phyloP scores from a whole-genome alignment of 1,140 invertebrate genomes.

The Meloidogyne floridensis region DNA sequence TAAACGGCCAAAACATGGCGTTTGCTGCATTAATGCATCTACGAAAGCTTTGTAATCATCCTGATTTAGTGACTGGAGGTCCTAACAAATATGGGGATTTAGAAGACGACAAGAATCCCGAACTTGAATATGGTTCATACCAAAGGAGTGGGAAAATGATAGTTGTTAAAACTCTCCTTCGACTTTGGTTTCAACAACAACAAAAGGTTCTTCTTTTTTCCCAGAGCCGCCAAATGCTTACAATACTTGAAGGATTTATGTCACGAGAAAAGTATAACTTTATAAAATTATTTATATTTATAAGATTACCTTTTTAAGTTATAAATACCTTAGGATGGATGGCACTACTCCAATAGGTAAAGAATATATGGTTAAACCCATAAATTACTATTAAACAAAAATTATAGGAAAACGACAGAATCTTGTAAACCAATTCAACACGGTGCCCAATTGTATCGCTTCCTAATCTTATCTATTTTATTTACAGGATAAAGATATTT shows the following conservation, averaged over 20 bases:
- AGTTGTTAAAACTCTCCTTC: constrained; percentile 85
- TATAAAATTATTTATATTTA: not conserved
- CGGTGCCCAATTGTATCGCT: constrained; percentile 67
- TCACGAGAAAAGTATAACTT: constrained; percentile 73
- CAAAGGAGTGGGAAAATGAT: constrained; percentile 89
- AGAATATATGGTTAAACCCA: not conserved
- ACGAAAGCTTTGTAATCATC: constrained; percentile 95
- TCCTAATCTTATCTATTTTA: not conserved
- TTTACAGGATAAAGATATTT: constrained; percentile 71
- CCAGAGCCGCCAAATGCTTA: constrained; percentile 86
- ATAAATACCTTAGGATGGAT: constrained; percentile 83
- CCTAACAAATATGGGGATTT: constrained; percentile 66
- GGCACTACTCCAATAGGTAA: constrained; percentile 79
- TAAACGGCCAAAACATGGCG: constrained; percentile 73
- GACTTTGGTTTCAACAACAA: constrained; percentile 84
- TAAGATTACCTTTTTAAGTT: constrained; percentile 29
- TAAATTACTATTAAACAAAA: no score
- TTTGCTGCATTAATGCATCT: constrained; percentile 84
- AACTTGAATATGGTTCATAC: constrained; percentile 78
- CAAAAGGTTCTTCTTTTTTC: constrained; percentile 88
- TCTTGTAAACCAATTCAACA: constrained; percentile 83
- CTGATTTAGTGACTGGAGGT: constrained; percentile 79
- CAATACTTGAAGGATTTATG: constrained; percentile 83
- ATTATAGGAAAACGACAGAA: constrained; percentile 77
- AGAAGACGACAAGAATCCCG: constrained; percentile 68